Base-by-base conservation (phyloP, 2,797 vertebrate genomes). In the Chiroxiphia lanceolata region DNA sequence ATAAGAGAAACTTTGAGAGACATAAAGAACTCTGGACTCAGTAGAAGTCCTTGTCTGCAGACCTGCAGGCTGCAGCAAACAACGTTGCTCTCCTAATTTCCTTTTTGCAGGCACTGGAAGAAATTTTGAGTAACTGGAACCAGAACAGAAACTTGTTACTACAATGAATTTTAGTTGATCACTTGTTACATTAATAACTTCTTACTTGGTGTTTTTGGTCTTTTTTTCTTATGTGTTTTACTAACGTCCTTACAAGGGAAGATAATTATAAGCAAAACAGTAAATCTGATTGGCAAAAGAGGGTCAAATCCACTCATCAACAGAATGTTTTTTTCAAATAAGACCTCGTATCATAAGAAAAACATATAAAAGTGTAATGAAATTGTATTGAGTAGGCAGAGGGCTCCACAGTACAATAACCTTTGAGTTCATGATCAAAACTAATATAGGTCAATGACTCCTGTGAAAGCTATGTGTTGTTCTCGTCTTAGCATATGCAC, bases 11-110 rank as follows among this genome's bases (percentile, higher is more conserved):
- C 26, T 93, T 83, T 85, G 65, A 94, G 65, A 90, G 45, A 81
- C 15, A 54, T 64, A 59, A 93, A 89, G 69, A 91, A 59, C 36
- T 61, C 78, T 19, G 33, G 42, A 71, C 70, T 95, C 57, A 26
- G 83, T 59, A 82, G 20, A 93, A 83, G 69, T 80, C 80, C 54
- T 29, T 79, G 14, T 70, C 84, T 96, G 31, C 44, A 86, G 78
- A 92, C 63, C 83, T 94, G 68, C 57, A 91, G 89, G 68, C 77
- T 88, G 61, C 72, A 92, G 48, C n/a, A 84, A 96, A 77, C 57
- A 44, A 54, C 47, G n/a, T 82, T 70, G 19, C 15, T 59, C 36
- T 56, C 31, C 87, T 75, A 59, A 40, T 50, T 87, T 82, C 17
- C n/a, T 59, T 93, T 92, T 63, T 82, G 48, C 48, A 80, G 85